Percentiles rank a stretch among this genome's conserved stretches.
Conservation (phyloP, 1,140 invertebrate genomes). For the Harpegnathos saltator region DNA sequence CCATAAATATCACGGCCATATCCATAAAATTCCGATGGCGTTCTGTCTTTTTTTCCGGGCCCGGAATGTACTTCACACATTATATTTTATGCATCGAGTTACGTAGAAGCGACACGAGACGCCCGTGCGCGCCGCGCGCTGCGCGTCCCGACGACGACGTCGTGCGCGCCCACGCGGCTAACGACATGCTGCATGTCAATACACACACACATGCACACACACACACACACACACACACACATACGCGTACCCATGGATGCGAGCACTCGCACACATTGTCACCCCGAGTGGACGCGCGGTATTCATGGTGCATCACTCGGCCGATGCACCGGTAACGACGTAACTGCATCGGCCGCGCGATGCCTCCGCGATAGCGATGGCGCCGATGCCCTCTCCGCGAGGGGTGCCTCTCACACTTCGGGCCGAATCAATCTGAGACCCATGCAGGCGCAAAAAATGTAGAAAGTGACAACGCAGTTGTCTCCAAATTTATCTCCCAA, state of each 20-base stretch:
- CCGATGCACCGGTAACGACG: constrained; percentile 4
- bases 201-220: background rate
- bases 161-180: too few species aligned
- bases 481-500: too few species aligned
- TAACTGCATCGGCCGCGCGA: constrained; percentile 42
- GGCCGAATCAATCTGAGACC: too few species aligned
- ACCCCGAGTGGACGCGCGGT: constrained; percentile 35
- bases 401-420: too few species aligned
- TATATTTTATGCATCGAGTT: constrained; percentile 57
- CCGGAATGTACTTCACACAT: constrained; percentile 41
- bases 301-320: constrained; percentile 49
- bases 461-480: too few species aligned
- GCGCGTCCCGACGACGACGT: background rate
- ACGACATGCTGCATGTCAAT: background rate
- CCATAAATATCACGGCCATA: constrained; percentile 48
- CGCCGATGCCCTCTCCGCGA: background rate
- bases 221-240: background rate
- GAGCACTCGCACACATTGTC: background rate
- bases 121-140: background rate
- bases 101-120: constrained; percentile 16
- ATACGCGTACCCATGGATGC: too few species aligned
- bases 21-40: constrained; percentile 49
- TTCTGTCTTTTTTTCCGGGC: constrained; percentile 20
- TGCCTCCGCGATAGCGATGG: background rate
- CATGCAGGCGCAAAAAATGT: too few species aligned